Evolutionary conservation across 2,113 vertebrate species (phyloP).

Genomic region (Corydoras sp.): DNA sequence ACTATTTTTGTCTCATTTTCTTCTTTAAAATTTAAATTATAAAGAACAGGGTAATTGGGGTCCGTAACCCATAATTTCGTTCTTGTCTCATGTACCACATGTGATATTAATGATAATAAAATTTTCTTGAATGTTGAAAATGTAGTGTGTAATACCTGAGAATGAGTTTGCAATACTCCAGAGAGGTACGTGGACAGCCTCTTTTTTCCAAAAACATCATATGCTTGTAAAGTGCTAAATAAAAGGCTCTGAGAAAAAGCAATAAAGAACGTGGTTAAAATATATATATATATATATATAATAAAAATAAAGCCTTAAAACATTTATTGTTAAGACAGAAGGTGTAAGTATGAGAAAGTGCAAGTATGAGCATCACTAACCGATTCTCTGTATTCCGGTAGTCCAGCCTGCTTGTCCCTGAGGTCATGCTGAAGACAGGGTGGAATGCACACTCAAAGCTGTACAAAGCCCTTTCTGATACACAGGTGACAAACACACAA

Average conservation of each 20-base stretch:
- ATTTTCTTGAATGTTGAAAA: too few species aligned
- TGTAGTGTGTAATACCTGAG: conserved; percentile 71
- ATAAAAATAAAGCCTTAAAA: not conserved
- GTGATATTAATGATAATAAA: too few species aligned
- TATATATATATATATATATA: too few species aligned
- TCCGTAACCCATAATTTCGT: too few species aligned
- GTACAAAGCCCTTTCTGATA: conserved; percentile 84
- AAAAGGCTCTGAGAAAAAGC: conserved; percentile 78
- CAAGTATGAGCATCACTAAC: conserved; percentile 51
- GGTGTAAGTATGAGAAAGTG: too few species aligned
- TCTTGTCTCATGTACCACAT: too few species aligned
- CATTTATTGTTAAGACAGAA: too few species aligned
- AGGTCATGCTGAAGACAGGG: conserved; percentile 90
- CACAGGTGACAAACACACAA: conserved; percentile 1
- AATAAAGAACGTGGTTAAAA: conserved; percentile 7
- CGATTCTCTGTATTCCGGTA: conserved; percentile 91
- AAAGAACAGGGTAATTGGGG: too few species aligned
- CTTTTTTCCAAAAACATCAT: conserved; percentile 92
- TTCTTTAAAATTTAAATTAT: too few species aligned
- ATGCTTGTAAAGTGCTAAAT: conserved; percentile 91
- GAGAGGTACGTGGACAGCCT: conserved; percentile 87
- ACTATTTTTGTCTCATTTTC: too few species aligned
- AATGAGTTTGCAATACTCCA: conserved; percentile 95
- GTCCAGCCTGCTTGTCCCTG: conserved; percentile 80
- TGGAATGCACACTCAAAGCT: conserved; percentile 93